phyloP scores from a whole-genome alignment of 2,113 vertebrate genomes.

The Cyphomyrus discorhynchus region DNA sequence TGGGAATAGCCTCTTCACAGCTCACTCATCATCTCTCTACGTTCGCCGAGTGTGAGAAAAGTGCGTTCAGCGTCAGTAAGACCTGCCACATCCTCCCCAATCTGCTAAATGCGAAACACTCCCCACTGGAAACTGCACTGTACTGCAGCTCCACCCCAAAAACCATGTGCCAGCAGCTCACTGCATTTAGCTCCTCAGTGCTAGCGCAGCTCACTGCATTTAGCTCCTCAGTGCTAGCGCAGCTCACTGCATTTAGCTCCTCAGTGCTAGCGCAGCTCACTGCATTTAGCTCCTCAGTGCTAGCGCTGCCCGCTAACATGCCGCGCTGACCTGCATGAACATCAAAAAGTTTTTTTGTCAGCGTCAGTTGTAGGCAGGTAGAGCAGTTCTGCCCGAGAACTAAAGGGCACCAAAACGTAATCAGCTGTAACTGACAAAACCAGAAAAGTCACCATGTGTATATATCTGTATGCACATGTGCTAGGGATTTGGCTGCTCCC shows the following conservation, averaged over 20 bases:
- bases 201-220: background rate
- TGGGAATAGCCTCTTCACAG: background rate
- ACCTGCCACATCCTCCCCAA: background rate
- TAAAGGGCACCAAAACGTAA: background rate
- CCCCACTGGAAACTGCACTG: background rate
- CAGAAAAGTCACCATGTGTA: background rate
- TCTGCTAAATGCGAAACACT: background rate
- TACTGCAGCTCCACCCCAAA: background rate
- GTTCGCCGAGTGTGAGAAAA: background rate
- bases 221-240: background rate
- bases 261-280: no score
- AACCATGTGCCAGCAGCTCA: no score
- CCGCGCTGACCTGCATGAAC: background rate
- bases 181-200: background rate
- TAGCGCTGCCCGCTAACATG: background rate
- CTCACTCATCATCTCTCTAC: background rate
- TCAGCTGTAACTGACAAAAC: background rate
- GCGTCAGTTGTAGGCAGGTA: background rate
- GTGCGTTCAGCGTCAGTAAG: background rate
- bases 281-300: background rate
- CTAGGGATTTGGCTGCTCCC: background rate
- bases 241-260: background rate
- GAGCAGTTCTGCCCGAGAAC: background rate
- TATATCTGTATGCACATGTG: background rate
- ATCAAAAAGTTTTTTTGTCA: background rate